These are phyloP conservation scores for Halichoeres trimaculatus DNA, from an alignment of 2,113 vertebrate species.

Conservation along the genomic window DNA sequence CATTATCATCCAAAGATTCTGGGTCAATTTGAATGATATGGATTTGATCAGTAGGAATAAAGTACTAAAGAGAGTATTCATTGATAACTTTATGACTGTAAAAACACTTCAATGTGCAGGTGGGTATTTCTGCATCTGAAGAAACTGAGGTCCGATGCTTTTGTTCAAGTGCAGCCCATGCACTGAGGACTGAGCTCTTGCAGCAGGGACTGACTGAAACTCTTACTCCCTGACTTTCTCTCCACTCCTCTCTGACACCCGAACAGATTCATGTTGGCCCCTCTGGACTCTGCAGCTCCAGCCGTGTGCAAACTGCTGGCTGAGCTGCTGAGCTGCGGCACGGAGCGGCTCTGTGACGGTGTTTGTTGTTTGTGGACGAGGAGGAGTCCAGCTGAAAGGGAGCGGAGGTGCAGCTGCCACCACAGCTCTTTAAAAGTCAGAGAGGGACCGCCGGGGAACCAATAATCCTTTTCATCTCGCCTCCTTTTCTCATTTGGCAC, in stretches of 20 bases:
- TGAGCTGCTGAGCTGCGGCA: constrained; percentile 5
- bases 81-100: too few relatives aligned
- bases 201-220: too few relatives aligned
- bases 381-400: constrained; percentile 61
- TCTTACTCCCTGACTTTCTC: constrained; percentile 24
- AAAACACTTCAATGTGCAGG: too few relatives aligned
- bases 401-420: constrained; percentile 72
- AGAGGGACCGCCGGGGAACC: constrained; percentile 65
- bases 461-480: constrained; percentile 73
- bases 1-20: too few relatives aligned
- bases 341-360: constrained; percentile 46
- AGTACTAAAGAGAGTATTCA: too few relatives aligned
- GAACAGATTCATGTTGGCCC: constrained; percentile 58
- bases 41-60: too few relatives aligned
- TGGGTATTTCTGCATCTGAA: too few relatives aligned
- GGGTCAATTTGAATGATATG: too few relatives aligned
- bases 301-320: constrained; percentile 49
- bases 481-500: constrained; percentile 77
- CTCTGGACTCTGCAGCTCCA: constrained; percentile 39
- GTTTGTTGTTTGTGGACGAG: constrained; percentile 67
- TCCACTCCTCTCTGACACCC: constrained; percentile 52
- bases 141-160: too few relatives aligned
- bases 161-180: too few relatives aligned
- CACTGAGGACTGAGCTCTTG: too few relatives aligned
- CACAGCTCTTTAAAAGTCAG: constrained; percentile 66